Evolutionary conservation across 2,113 vertebrate genomes (phyloP).

Genomic region (Castor canadensis): DNA sequence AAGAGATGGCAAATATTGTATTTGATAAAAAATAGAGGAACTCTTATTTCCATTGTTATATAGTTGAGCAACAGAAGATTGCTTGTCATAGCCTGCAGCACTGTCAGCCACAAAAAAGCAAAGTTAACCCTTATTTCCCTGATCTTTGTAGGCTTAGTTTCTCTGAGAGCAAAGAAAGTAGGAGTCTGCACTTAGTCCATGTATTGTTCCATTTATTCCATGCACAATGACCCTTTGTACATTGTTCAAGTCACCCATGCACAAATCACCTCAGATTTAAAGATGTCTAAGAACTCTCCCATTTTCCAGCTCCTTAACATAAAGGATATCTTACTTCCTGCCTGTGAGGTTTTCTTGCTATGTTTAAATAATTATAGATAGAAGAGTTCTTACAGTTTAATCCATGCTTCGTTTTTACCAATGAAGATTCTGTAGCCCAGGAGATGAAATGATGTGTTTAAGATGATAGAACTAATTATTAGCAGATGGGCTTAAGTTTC

Average conservation of each 20-base stretch:
- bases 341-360: neutral
- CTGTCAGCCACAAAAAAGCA: constrained; percentile 62
- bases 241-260: neutral
- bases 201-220: neutral
- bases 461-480: neutral
- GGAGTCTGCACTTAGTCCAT: neutral
- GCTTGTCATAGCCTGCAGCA: constrained; percentile 67
- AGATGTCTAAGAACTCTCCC: neutral
- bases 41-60: constrained; percentile 75
- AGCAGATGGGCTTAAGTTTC: neutral
- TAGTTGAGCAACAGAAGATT: constrained; percentile 57
- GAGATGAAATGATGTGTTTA: neutral
- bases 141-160: constrained; percentile 37
- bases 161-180: neutral
- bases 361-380: neutral
- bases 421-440: neutral
- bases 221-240: neutral
- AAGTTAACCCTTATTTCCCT: constrained; percentile 55
- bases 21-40: constrained; percentile 62
- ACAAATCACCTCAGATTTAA: neutral
- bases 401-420: neutral
- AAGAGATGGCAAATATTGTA: constrained; percentile 72
- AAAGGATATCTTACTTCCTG: neutral
- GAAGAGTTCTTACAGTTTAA: neutral
- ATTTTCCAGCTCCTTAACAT: neutral